Base-by-base conservation (phyloP, 2,888 invertebrate genomes). In the Andrena minutula region DNA sequence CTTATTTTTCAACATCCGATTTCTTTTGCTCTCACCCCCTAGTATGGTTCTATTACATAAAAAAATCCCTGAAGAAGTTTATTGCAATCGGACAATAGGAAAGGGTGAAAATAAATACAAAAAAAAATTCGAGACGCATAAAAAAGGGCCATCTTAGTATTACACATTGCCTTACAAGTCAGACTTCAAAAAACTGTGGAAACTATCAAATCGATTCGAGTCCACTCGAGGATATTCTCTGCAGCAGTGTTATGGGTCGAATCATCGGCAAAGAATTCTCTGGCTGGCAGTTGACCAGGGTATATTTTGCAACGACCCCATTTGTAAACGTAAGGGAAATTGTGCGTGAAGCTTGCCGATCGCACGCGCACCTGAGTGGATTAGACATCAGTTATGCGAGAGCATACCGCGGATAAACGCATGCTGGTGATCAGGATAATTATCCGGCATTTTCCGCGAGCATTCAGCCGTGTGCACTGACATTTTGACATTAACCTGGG, bases 401-500 rank as follows among this genome's bases (percentile, higher is more conserved):
- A 86, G 79, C 70, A 83, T 86, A 73, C 76, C 72, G 63, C 41
- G 70, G 60, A 51, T 70, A 80, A 51, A 76, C 79, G 58, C 58
- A 78, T 41, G 75, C 35, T 58, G 71, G 56, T 70, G 80, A 68
- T 78, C 76, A 76, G 58, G 84, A 86, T 90, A 89, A 90, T 91
- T 89, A 88, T 85, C 86, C 76, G 79, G 69, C 79, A 86, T 84
- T 89, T 91, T 83, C 85, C 79, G 74, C 84, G 86, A 58, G 63
- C 87, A 79, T 68, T 86, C 88, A 87, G 89, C 88, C 87, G 89
- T 88, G 86, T 82, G 86, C 89, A 83, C 85, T 90, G 91, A 89
- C 90, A 91, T 89, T 91, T 90, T 91, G 91, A 92, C 92, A 89
- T 87, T 84, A 83, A 70, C 75, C 66, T 74, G 79, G 75, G 23